These are phyloP conservation scores for Drosophila bocki DNA, from an alignment of 1,140 invertebrate genomes.

Conservation along the genomic window DNA sequence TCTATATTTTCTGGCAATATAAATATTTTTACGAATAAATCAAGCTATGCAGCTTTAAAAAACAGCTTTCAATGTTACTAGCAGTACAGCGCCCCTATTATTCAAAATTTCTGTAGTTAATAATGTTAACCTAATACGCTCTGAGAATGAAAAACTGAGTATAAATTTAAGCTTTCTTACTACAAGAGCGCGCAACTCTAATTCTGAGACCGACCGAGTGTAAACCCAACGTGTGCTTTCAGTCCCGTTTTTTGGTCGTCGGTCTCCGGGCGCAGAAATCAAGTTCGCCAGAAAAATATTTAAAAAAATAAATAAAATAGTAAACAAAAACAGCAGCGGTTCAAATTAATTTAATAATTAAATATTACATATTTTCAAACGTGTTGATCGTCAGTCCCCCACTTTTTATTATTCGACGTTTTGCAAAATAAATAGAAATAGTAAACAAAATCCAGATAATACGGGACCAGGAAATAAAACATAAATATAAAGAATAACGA, in stretches of 20 bases:
- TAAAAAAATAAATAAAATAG: constrained; percentile 21
- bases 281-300: constrained; percentile 26
- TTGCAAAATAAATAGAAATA: constrained; percentile 15
- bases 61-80: background rate
- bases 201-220: constrained; percentile 3
- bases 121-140: background rate
- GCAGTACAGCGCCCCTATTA: background rate
- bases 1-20: background rate
- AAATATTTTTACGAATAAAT: background rate
- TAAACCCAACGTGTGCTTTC: constrained; percentile 56
- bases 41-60: background rate
- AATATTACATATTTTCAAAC: background rate
- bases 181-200: background rate
- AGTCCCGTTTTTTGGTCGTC: constrained; percentile 10
- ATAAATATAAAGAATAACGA: constrained; percentile 26
- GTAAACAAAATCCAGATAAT: constrained; percentile 39
- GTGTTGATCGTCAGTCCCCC: background rate
- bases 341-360: background rate
- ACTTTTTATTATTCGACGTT: background rate
- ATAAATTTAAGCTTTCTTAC: background rate
- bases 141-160: background rate
- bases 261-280: constrained; percentile 35
- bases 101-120: background rate
- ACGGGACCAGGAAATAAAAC: constrained; percentile 21
- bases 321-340: constrained; percentile 41